These are phyloP conservation scores for Brachyhypopomus gauderio DNA, from an alignment of 2,113 vertebrate species.

Conservation along the genomic window DNA sequence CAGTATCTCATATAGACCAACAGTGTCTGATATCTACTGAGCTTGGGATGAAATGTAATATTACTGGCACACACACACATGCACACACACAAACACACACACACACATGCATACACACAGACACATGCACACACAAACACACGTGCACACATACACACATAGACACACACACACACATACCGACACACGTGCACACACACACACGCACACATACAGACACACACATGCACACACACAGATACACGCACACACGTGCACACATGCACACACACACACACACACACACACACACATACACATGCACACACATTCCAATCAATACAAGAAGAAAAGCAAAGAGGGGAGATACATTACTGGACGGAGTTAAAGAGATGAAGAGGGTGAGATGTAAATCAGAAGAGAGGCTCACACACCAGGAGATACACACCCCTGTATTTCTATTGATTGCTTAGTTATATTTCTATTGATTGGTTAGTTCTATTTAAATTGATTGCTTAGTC, in stretches of 20 bases:
- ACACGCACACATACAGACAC: no score
- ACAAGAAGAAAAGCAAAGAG: not conserved
- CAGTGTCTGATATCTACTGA: constrained; percentile 12
- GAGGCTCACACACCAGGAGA: constrained; percentile 42
- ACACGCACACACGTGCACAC: not conserved
- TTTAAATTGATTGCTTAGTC: constrained; percentile 66
- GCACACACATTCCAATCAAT: not conserved
- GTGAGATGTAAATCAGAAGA: not conserved
- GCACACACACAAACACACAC: not conserved
- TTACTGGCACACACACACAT: constrained; percentile 38
- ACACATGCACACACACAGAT: not conserved
- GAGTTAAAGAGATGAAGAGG: not conserved
- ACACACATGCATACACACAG: not conserved
- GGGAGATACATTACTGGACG: not conserved
- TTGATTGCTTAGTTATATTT: constrained; percentile 1
- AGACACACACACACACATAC: not conserved
- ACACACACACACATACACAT: not conserved
- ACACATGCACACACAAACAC: not conserved
- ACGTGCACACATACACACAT: not conserved
- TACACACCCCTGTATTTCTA: constrained; percentile 52
- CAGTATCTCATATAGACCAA: not conserved
- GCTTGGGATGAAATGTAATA: constrained; percentile 40
- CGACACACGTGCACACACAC: no score
- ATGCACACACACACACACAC: not conserved
- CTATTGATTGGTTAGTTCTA: constrained; percentile 38